These are phyloP conservation scores for Actinia equina DNA, from an alignment of 64 coral and sea anemone species.

Conservation along the genomic window DNA sequence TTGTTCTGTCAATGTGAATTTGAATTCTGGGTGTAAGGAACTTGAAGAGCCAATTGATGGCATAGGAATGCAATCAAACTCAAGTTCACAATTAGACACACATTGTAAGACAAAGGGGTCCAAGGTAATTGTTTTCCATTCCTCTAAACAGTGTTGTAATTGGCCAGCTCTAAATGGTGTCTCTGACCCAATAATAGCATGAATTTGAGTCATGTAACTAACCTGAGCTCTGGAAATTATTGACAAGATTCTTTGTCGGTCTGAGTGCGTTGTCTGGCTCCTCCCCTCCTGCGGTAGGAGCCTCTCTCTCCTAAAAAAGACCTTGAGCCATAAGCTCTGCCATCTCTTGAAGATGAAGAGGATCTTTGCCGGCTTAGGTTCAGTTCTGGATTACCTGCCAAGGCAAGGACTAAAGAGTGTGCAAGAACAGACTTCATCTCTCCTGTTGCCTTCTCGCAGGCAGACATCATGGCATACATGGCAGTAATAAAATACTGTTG, in stretches of 20 bases:
- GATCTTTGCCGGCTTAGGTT: constrained; percentile 24
- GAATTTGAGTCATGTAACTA: too few species aligned
- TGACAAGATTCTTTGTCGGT: too few species aligned
- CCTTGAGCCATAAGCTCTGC: not conserved
- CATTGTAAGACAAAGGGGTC: too few species aligned
- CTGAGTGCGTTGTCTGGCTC: not conserved
- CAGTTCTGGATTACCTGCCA: constrained; percentile 30
- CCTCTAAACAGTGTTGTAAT: too few species aligned
- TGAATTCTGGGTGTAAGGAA: constrained; percentile 11
- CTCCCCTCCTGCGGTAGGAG: not conserved
- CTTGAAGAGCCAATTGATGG: not conserved
- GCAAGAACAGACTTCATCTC: too few species aligned
- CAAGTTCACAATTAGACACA: constrained; percentile 50
- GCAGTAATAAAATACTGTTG: too few species aligned
- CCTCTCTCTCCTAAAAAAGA: constrained; percentile 52
- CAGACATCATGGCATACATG: too few species aligned
- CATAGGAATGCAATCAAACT: constrained; percentile 26
- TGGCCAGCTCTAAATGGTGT: too few species aligned
- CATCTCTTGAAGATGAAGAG: not conserved
- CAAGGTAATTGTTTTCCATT: too few species aligned
- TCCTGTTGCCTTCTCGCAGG: too few species aligned
- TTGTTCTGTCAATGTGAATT: constrained; percentile 36
- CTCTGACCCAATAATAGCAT: too few species aligned
- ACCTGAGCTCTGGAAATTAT: too few species aligned
- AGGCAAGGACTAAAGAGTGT: constrained; percentile 4